Evolutionary conservation across 2,888 invertebrate genomes (phyloP), one percentile per base, ranked within the genome.

Genomic region (Oxytorus armatus): DNA sequence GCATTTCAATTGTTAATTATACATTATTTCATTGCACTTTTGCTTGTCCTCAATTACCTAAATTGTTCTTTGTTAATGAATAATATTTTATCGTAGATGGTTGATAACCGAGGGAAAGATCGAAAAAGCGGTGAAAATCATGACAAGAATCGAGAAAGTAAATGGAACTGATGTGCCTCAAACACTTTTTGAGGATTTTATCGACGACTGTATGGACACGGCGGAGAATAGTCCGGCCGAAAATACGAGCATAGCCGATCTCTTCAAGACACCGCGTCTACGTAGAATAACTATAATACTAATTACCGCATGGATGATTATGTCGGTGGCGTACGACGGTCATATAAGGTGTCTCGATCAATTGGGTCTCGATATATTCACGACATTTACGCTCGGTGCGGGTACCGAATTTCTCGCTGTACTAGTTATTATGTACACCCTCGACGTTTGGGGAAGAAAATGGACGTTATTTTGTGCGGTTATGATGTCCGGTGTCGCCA

Each of bases 321-420:
- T 97, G 76, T 96, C 96, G 0, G 90, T 97, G 88, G 96, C 96
- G 0, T 96, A 97, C 90, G 96, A 97, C 87, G 96, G 96, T 0
- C 97, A 97, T 89, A 96, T 97, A 11, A 93, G 97, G 86, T 97
- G 96, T 88, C 96, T 97, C 0, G 96, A 96, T 0, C 95, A 95
- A 0, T 91, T 97, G 25, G 96, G 96, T 0, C 90, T 96, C 86
- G 95, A 96, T 85, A 94, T 96, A 5, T 97, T 96, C 91, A 88
- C 96, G 61, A 96, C 96, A 0, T 97, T 97, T 90, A 96, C 96
- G 0, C 94, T 96, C 3, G 96, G 96, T 0, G 95, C 95, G 0
- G 95, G 95, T 2, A 96, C 96, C 0, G 96, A 96, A 87, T 92
- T 97, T 49, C 97, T 97, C 0, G 96, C 97, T 4, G 96, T 96